Base-by-base conservation (phyloP, 2,888 invertebrate genomes). In the Torymus aiolomorphi region DNA sequence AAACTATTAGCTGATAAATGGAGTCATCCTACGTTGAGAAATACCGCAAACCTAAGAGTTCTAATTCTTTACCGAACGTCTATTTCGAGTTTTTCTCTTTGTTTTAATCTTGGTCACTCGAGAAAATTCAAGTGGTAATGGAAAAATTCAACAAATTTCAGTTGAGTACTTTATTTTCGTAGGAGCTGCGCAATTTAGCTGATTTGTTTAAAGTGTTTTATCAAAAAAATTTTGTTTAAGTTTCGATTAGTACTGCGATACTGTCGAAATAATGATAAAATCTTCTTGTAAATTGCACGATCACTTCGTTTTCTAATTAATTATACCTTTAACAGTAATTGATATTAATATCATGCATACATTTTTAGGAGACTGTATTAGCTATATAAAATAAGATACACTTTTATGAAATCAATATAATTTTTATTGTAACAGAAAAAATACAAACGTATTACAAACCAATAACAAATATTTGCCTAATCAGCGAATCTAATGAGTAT, bases 11-110 rank as follows among this genome's bases (percentile, higher is more conserved):
- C 84, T 87, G 88, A 88, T 87, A 83, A 86, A 88, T 87, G 85
- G 85, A 86, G 84, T 84, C 83, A 85, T 85, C 84, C 84, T 83
- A 81, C 85, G 84, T 85, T 87, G 86, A 88, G 86, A 87, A 86
- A 88, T 88, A 88, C 84, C 84, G 79, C 84, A 85, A 85, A 87
- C 86, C 86, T 87, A 86, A 86, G 84, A 84, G 84, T 85, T 87
- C 86, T 85, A 83, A 87, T 87, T 86, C 85, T 85, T 85, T 84
- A 84, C 85, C 83, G 82, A 77, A 78, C 84, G 84, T 84, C 83
- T 84, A 85, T 85, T 86, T 85, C 85, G 81, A 83, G 83, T 86
- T 85, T 85, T 83, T 85, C 8, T 10, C 42, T 42, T 42, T 8
- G 8, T 8, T 87, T 86, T 86, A 85, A 87, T 87, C 85, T 84